Evolutionary conservation across 1,140 invertebrate species (phyloP), one percentile per base, ranked within the genome.

Genomic region (Dolichoris vasculosae): DNA sequence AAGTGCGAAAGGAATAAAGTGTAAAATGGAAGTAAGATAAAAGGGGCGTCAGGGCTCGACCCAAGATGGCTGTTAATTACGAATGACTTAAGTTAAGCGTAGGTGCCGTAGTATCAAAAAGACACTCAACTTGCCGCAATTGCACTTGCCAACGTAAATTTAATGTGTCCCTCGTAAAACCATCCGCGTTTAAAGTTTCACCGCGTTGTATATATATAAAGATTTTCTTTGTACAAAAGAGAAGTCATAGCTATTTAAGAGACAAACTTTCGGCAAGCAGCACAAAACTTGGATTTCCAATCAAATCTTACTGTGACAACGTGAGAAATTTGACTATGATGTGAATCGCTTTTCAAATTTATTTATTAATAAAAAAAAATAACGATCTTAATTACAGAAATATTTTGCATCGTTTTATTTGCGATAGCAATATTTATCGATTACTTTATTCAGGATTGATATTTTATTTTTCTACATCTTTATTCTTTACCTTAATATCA

Each of bases 81-180:
- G 40, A 80, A 55, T 63, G 51, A 38, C 59, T 59, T 38, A 79
- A 63, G 55, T 59, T 59, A 38, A 63, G 11, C 32, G 55, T 35
- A 48, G 32, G 30, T 11, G 32, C 35, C 26, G 15, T 7, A 26
- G 23, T 80, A 38, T 80, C 38, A 79, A 79, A 79, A 43, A 64
- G 55, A 43, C 48, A n/a, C 75, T 77, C 43, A 7, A n/a, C 73
- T 7, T 23, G 2, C 48, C 76, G 76, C 76, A 30, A 78, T 59
- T 78, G 51, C 76, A 78, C 20, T 78, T 59, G 8, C 77, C 9
- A 43, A 43, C 30, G 55, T 79, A 30, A 80, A 80, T 80, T 80
- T 80, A 67, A 80, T 80, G n/a, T 20, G 6, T 59, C 11, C 63
- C 59, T 35, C 38, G 38, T 32, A 80, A 43, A 80, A 26, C 26